These are phyloP conservation scores for Anoura caudifer DNA, from an alignment of 2,113 vertebrate genomes.

Conservation along the genomic window DNA sequence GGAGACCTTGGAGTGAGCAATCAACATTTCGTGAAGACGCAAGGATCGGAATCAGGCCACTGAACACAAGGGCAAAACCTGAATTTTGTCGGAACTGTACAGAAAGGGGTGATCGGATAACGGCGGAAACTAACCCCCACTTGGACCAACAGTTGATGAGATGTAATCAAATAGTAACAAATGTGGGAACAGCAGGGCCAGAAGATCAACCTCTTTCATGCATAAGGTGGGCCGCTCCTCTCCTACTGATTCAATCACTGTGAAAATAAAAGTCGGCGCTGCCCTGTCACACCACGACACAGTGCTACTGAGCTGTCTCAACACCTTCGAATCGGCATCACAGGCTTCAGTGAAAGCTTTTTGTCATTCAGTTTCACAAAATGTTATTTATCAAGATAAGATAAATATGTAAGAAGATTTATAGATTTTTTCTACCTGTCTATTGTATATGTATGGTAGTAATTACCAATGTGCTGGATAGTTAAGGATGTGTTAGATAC, in stretches of 20 bases:
- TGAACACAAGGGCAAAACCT: not conserved
- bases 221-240: accelerated
- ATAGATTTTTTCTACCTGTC: not conserved
- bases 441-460: not conserved
- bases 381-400: not conserved
- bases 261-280: not conserved
- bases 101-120: not conserved
- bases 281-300: accelerated
- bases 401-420: not conserved
- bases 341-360: not conserved
- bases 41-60: not conserved
- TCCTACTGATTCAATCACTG: not conserved
- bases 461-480: not conserved
- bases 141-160: not conserved
- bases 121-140: not conserved
- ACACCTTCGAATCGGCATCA: not conserved
- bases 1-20: not conserved
- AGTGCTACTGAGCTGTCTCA: not conserved
- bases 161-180: not conserved
- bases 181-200: not conserved
- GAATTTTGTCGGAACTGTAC: not conserved
- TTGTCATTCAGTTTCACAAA: not conserved
- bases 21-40: not conserved
- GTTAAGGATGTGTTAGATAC: not conserved
- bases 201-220: not conserved